Evolutionary conservation across 2,797 vertebrate species (phyloP), one percentile per base, ranked within the genome.

Genomic region (Phalanger gymnotis): DNA sequence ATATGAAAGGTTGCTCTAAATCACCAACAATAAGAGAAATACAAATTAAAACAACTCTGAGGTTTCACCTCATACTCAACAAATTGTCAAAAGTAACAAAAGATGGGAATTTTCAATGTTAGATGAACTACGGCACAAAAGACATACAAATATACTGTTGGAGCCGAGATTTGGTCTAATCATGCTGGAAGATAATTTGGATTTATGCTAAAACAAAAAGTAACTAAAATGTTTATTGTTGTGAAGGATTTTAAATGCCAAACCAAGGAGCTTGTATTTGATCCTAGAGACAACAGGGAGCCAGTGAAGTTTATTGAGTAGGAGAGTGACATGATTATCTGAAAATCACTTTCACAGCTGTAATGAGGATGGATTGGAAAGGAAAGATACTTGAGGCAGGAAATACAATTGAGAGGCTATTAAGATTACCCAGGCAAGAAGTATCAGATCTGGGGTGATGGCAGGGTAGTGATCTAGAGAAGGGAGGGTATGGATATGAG

Each of bases 161-260:
- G 91, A 87, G 92, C n/a, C 27, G 0, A 57, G 91, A 93, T 93
- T 19, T 81, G 54, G 3, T 66, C 9, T 51, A n/a, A 93, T 89
- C 94, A 92, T 95, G 57, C n/a, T 93, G 51, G 34, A 91, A 51
- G 16, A 19, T 54, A 11, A 3, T 96, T 94, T 93, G 73, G 53
- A 73, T 73, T 22, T 73, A 19, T 81, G 90, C 57, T 57, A 58
- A 25, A 92, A 90, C 87, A 94, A 93, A 97, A 95, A 16, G 25
- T 14, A n/a, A 40, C 89, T 94, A 11, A 91, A 96, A 87, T 90
- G 22, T 47, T 93, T 54, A 89, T 66, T 30, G 66, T 73, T 2
- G 66, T 22, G n/a, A 73, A 66, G 58, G 13, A 66, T 31, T 66
- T 66, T 16, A 34, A 40, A 73, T 73, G 16, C 16, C 66, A 73